These are phyloP conservation scores for Megathymus violae DNA, from an alignment of 1,140 invertebrate genomes.

Conservation along the genomic window DNA sequence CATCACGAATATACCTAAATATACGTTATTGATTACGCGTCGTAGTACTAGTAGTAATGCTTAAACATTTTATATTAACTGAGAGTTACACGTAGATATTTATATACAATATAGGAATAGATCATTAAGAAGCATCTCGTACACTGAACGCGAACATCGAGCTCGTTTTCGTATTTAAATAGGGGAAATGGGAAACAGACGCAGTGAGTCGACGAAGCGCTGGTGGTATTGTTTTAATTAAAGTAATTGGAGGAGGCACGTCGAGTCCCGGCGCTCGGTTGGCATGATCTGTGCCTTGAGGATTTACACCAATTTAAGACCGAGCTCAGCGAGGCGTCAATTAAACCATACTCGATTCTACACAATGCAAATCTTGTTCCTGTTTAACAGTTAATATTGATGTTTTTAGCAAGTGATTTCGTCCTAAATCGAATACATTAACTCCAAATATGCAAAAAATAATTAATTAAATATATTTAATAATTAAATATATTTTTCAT, in stretches of 20 bases:
- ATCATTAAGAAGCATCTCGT: slow-evolving; percentile 70
- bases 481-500: too few relatives aligned
- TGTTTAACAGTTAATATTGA: slow-evolving; percentile 31
- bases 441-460: too few relatives aligned
- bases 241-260: slow-evolving; percentile 82
- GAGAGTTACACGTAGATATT: slow-evolving; percentile 1
- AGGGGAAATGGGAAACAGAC: slow-evolving; percentile 82
- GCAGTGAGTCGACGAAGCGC: slow-evolving; percentile 78
- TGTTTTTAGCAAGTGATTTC: slow-evolving; percentile 19
- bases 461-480: too few relatives aligned
- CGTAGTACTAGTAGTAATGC: background rate
- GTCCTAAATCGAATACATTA: too few relatives aligned
- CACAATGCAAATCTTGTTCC: slow-evolving; percentile 52
- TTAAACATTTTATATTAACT: slow-evolving; percentile 13
- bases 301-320: slow-evolving; percentile 82
- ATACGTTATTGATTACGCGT: too few relatives aligned
- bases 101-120: slow-evolving; percentile 37
- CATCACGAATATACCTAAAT: too few relatives aligned
- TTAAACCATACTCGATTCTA: slow-evolving; percentile 68
- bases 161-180: slow-evolving; percentile 83
- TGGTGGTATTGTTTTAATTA: slow-evolving; percentile 83
- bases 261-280: slow-evolving; percentile 73
- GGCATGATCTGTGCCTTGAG: slow-evolving; percentile 82
- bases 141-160: slow-evolving; percentile 71
- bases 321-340: slow-evolving; percentile 71